Conservation (phyloP, 2,888 invertebrate species). For the Patella ulyssiponensis region DNA sequence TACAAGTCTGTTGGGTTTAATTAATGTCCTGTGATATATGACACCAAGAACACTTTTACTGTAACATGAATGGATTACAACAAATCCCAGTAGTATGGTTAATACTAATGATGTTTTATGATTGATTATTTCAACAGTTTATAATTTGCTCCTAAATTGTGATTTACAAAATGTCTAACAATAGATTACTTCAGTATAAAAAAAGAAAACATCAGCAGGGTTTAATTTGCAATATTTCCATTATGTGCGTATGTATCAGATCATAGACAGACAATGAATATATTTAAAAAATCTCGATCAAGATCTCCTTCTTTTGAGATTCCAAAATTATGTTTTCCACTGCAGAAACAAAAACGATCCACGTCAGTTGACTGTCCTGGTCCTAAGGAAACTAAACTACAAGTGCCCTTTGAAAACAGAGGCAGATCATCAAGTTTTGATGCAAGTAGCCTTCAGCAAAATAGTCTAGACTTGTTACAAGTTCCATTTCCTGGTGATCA, state of each 20-base stretch:
- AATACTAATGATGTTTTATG: too few species aligned
- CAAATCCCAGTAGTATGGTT: too few species aligned
- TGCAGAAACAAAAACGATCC: constrained; percentile 45
- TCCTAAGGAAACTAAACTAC: constrained; percentile 29
- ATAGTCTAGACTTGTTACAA: constrained; percentile 30
- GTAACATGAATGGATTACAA: too few species aligned
- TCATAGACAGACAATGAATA: constrained; percentile 42
- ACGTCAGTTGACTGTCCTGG: constrained; percentile 42
- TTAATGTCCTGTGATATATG: too few species aligned
- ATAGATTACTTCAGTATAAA: constrained; percentile 10
- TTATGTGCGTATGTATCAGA: neutral
- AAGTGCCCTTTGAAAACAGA: constrained; percentile 53
- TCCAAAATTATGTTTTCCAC: constrained; percentile 59
- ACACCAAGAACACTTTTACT: too few species aligned
- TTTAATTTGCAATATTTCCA: neutral
- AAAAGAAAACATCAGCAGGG: neutral
- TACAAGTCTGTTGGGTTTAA: too few species aligned
- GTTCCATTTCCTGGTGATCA: constrained; percentile 40
- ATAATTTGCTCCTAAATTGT: too few species aligned
- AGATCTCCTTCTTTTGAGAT: constrained; percentile 61
- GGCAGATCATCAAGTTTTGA: constrained; percentile 66
- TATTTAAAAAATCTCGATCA: constrained; percentile 58
- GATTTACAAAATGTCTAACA: too few species aligned
- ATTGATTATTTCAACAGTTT: too few species aligned
- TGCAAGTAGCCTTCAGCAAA: constrained; percentile 51